A percentile compares a stretch with the other conserved stretches of the same genome.
phyloP scores from a whole-genome alignment of 2,797 vertebrate genomes.

The Chaunax sp. region DNA sequence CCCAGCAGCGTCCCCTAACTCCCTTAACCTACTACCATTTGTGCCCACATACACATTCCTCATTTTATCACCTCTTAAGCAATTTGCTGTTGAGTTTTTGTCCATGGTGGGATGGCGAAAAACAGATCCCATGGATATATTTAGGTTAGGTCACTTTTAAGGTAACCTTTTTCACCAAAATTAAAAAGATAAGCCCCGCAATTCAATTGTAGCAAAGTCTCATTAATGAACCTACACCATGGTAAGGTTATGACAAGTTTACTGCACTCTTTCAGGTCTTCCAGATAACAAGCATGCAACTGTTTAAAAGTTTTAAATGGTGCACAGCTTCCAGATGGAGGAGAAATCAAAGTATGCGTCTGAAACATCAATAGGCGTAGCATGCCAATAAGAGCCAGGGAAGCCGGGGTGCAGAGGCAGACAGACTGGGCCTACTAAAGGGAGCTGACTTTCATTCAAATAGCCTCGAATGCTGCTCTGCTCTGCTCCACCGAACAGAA shows the following conservation, averaged over 20 bases:
- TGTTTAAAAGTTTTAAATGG: constrained; percentile 64
- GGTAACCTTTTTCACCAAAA: background rate
- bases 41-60: constrained; percentile 22
- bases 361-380: constrained; percentile 63
- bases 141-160: background rate
- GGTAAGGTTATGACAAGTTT: constrained; percentile 49
- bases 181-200: background rate
- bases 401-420: constrained; percentile 32
- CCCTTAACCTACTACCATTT: constrained; percentile 30
- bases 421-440: constrained; percentile 53
- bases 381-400: constrained; percentile 46
- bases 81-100: constrained; percentile 20
- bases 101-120: background rate
- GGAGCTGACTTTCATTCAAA: constrained; percentile 68
- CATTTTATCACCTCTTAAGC: constrained; percentile 19
- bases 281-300: constrained; percentile 36
- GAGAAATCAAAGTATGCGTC: constrained; percentile 67
- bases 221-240: constrained; percentile 33
- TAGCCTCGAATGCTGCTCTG: constrained; percentile 43
- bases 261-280: constrained; percentile 34
- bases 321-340: constrained; percentile 47
- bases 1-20: constrained; percentile 22
- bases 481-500: constrained; percentile 55
- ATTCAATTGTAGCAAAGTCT: constrained; percentile 28
- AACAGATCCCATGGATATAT: background rate